Evolutionary conservation across 2,113 vertebrate genomes (phyloP).

Genomic region (Crotalus tigris): DNA sequence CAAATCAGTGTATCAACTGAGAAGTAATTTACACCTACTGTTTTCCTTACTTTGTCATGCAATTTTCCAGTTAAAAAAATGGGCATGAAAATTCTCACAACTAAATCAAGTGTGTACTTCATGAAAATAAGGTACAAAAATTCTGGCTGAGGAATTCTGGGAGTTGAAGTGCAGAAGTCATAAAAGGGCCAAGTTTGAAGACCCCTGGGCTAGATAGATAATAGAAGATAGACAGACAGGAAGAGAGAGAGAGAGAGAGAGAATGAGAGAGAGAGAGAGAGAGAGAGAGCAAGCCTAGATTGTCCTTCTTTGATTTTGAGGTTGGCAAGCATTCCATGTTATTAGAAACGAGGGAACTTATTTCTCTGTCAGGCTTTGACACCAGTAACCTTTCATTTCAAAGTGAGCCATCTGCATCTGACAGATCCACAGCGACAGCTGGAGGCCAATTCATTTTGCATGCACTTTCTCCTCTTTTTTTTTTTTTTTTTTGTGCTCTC

Average conservation of each 20-base stretch:
- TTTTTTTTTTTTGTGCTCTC: background rate
- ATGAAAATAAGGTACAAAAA: too few species aligned
- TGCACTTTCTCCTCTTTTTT: background rate
- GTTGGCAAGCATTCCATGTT: background rate
- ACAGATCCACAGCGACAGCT: background rate
- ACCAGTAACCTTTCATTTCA: conserved; percentile 17
- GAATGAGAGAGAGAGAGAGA: too few species aligned
- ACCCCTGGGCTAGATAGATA: too few species aligned
- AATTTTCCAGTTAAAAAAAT: too few species aligned
- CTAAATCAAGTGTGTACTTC: too few species aligned
- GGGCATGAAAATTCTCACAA: too few species aligned
- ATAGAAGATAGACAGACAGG: too few species aligned
- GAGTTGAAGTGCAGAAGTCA: too few species aligned
- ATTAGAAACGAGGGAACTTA: conserved; percentile 4
- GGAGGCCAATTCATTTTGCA: background rate
- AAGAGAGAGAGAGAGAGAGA: background rate
- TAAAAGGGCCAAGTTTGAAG: too few species aligned
- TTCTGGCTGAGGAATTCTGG: too few species aligned
- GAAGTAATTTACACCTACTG: background rate
- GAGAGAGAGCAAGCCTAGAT: background rate
- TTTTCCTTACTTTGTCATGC: too few species aligned
- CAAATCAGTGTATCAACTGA: background rate
- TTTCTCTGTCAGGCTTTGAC: conserved; percentile 20
- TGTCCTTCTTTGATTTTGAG: background rate
- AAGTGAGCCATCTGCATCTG: background rate